Evolutionary conservation across 2,113 vertebrate genomes (phyloP), one percentile per base, ranked within the genome.

Genomic region (Noturus placidus): DNA sequence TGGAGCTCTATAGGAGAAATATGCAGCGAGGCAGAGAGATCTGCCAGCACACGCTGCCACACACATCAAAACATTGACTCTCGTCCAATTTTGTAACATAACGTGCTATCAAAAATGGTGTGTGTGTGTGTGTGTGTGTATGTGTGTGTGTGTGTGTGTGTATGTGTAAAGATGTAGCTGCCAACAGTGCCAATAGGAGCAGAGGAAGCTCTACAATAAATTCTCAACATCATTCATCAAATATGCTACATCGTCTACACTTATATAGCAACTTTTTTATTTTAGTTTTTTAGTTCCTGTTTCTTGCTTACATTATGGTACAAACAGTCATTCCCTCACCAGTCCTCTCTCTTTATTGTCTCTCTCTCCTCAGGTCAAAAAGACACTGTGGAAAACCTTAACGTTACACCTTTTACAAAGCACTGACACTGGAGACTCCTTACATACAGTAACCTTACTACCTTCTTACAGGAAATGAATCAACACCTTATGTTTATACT

Each of bases 61-160:
- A 69, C 83, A 61, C 33, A 77, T 59, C 30, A 14, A 85, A 74
- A 85, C 70, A 85, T 10, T 38, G 65, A 27, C 27, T 84, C 82
- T 54, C 0, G 10, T 63, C 42, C 63, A 83, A 50, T 13, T 67
- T 14, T 84, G 46, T 84, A 54, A 69, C 42, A 30, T 50, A 83
- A 82, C 3, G 5, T 59, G 82, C 63, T 38, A 61, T 38, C 54
- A 82, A 15, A 61, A 22, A 25, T 13, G 0, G 14, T 54, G 50
- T 54, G 77, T 79, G 69, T 67, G 63, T 35, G 67, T 70, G 8
- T 22, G 70, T 42, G 70, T 35, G 69, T 72, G 38, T 46, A 20
- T 46, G 35, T 74, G 35, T 76, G 38, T 46, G 72, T 46, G 35
- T 46, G 38, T 69, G n/a, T 33, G 5, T 20, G 38, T 74, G 38